Conservation (phyloP, 2,113 vertebrate genomes). For the Ceratotherium simum region DNA sequence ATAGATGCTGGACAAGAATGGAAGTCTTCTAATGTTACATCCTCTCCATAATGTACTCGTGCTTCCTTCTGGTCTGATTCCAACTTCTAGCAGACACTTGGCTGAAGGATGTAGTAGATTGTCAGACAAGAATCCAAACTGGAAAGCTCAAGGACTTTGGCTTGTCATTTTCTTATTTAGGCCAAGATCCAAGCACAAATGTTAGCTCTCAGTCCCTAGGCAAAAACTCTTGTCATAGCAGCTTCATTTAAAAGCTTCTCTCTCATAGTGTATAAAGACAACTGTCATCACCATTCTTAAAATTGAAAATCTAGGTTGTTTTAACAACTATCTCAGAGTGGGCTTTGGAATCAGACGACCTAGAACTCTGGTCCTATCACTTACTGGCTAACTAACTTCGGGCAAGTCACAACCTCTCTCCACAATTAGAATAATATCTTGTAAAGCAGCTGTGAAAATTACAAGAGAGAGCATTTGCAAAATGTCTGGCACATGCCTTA, state of each 20-base stretch:
- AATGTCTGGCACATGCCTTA: background rate
- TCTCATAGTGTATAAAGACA: background rate
- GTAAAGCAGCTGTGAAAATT: background rate
- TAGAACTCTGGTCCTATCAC: background rate
- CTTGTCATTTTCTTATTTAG: constrained; percentile 73
- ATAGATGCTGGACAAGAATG: constrained; percentile 46
- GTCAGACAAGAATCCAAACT: constrained; percentile 75
- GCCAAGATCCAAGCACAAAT: constrained; percentile 75
- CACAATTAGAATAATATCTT: background rate
- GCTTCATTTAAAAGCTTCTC: constrained; percentile 51
- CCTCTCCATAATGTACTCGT: background rate
- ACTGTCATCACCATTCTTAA: background rate
- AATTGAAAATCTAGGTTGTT: background rate
- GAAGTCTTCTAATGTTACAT: constrained; percentile 11
- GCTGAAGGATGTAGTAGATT: constrained; percentile 73
- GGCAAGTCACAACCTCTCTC: background rate
- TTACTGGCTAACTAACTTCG: background rate
- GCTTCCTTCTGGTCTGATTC: constrained; percentile 67
- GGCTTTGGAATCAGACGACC: constrained; percentile 17
- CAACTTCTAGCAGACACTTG: constrained; percentile 73
- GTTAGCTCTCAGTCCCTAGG: constrained; percentile 64
- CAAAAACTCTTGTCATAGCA: constrained; percentile 57
- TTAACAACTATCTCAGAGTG: background rate
- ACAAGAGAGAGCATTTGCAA: background rate
- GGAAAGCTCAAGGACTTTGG: constrained; percentile 77